Evolutionary conservation across 2,888 invertebrate species (phyloP).

Genomic region (Desoria tigrina): DNA sequence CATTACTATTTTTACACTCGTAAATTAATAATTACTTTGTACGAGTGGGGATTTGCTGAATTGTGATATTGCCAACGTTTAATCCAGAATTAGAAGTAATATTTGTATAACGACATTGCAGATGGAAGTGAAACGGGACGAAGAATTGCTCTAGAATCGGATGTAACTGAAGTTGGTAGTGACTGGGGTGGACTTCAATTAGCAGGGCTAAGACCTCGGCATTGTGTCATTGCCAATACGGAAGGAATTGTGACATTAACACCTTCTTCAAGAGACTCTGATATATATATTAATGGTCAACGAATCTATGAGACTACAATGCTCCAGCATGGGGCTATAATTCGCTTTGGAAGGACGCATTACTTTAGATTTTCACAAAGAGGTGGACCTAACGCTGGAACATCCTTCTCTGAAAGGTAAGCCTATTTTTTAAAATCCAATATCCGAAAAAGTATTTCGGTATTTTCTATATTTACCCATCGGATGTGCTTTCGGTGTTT

Average conservation of each 20-base stretch:
- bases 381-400: slow-evolving; percentile 58
- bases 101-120: no score
- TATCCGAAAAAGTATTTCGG: no score
- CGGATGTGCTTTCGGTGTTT: no score
- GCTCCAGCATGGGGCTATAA: slow-evolving; percentile 65
- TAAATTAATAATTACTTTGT: no score
- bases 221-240: slow-evolving; percentile 89
- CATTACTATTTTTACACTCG: no score
- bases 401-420: slow-evolving; percentile 52
- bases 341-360: slow-evolving; percentile 60
- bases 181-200: slow-evolving; percentile 63
- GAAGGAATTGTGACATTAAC: slow-evolving; percentile 91
- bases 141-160: slow-evolving; percentile 62
- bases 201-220: slow-evolving; percentile 64
- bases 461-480: no score
- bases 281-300: slow-evolving; percentile 91
- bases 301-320: slow-evolving; percentile 90
- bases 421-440: no score
- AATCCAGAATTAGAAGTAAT: no score
- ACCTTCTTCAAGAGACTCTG: slow-evolving; percentile 88
- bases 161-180: slow-evolving; percentile 72
- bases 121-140: slow-evolving; percentile 61
- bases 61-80: no score
- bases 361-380: slow-evolving; percentile 59
- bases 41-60: no score